These are phyloP conservation scores for Automeris io DNA, from an alignment of 2,888 invertebrate species.

Conservation along the genomic window DNA sequence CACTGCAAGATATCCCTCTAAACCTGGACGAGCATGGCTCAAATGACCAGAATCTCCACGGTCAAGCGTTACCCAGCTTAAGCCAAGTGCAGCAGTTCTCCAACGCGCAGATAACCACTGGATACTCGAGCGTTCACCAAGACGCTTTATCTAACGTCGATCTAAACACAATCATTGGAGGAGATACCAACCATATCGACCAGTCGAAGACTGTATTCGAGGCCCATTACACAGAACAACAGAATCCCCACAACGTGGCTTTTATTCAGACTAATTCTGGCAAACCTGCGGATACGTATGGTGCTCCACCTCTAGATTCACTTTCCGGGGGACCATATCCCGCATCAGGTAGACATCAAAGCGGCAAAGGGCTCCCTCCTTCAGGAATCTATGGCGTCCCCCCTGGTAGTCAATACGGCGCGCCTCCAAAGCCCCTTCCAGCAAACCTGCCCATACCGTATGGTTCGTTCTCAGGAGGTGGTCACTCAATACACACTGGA, in stretches of 20 bases:
- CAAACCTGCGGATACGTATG: slow-evolving; percentile 50
- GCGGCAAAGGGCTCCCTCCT: slow-evolving; percentile 75
- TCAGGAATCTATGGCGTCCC: slow-evolving; percentile 80
- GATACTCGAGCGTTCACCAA: slow-evolving; percentile 64
- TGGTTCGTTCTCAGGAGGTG: slow-evolving; percentile 61
- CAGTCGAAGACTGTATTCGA: slow-evolving; percentile 70
- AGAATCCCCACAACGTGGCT: slow-evolving; percentile 36
- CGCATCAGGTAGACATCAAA: slow-evolving; percentile 51
- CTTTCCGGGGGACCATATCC: slow-evolving; percentile 57
- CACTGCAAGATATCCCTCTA: slow-evolving; percentile 42
- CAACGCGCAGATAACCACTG: slow-evolving; percentile 49
- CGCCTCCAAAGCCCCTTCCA: slow-evolving; percentile 46
- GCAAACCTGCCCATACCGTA: slow-evolving; percentile 59
- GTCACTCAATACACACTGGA: slow-evolving; percentile 54
- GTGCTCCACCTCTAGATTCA: slow-evolving; percentile 63
- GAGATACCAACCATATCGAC: slow-evolving; percentile 65
- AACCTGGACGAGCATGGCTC: slow-evolving; percentile 43
- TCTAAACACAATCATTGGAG: slow-evolving; percentile 58
- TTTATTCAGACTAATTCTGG: slow-evolving; percentile 31
- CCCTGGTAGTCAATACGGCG: slow-evolving; percentile 69
- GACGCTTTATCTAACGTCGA: slow-evolving; percentile 63
- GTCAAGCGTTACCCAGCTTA: slow-evolving; percentile 9
- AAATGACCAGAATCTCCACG: slow-evolving; percentile 18
- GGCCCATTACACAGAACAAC: slow-evolving; percentile 66
- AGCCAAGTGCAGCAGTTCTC: slow-evolving; percentile 34